Base-by-base conservation (phyloP, 2,113 vertebrate genomes). In the Globicephala melas region DNA sequence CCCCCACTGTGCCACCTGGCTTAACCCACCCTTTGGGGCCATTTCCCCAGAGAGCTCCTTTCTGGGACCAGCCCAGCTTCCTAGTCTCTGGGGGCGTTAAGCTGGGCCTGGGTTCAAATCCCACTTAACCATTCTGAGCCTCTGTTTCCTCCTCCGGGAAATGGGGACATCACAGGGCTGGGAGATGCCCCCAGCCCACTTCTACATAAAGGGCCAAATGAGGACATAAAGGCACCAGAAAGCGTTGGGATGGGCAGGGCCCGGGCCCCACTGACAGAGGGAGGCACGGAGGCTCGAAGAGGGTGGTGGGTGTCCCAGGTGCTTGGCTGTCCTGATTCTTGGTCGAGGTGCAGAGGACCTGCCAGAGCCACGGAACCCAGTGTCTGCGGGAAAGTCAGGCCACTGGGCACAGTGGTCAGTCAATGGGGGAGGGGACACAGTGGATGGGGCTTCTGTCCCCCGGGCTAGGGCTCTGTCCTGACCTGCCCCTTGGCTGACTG, bases 261-360 rank as follows among this genome's bases (percentile, higher is more conserved):
- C 38, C 6, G 23, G 74, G 67, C 25, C 33, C 73, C 26, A 53
- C 53, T 53, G 53, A 17, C 53, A 53, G 53, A 53, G 53, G 53
- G 53, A 53, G 53, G 53, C 53, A 0, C 20, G 0, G 31, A 41
- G 70, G 77, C 25, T 36, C 3, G 0, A 2, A 33, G 1, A 0
- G 14, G 21, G 9, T 3, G 1, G 36, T 8, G 11, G 17, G 28
- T 33, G 25, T 8, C 18, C 81, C 36, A 14, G 44, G 67, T 1
- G 1, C 31, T 6, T 5, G 4, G 36, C 50, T 33, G 18, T 65
- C 83, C 41, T 8, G 47, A 20, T n/a, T 62, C 50, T 50, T 1
- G 15, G 26, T 21, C 2, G 5, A 31, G 53, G 77, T 3, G 4
- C 50, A 60, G 68, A 28, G 62, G 12, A 17, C 55, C 55, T 25